Evolutionary conservation across 2,797 vertebrate genomes (phyloP).

Genomic region (Artibeus lituratus): DNA sequence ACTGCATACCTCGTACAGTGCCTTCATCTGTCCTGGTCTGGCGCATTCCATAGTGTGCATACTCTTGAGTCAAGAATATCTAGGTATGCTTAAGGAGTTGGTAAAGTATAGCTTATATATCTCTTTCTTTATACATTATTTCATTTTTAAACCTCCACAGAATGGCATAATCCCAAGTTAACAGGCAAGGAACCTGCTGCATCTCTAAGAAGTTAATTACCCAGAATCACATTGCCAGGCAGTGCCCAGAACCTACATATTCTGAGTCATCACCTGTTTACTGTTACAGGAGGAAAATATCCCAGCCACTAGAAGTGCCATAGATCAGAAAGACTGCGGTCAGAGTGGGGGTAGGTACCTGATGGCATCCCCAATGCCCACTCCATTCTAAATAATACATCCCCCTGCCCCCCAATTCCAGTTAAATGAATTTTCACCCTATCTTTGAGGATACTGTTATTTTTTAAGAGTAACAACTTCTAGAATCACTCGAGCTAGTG

Average conservation of each 20-base stretch:
- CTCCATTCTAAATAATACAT: background rate
- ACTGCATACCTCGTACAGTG: fast-evolving
- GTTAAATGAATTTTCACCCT: background rate
- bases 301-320: background rate
- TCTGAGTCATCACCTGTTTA: background rate
- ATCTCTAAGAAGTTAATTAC: background rate
- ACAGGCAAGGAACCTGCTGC: background rate
- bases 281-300: background rate
- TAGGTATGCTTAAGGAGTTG: background rate
- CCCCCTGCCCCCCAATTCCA: background rate
- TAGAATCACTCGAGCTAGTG: background rate
- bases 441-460: background rate
- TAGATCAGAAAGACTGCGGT: background rate
- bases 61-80: background rate
- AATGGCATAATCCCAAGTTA: background rate
- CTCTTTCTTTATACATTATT: background rate
- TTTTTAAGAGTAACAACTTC: background rate
- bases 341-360: fast-evolving
- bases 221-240: background rate
- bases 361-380: background rate
- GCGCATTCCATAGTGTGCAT: fast-evolving
- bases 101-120: background rate
- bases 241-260: background rate
- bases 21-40: background rate
- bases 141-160: background rate